A percentile compares a stretch with the other conserved stretches of the same genome.
These are phyloP conservation scores for Nycticorax nycticorax DNA, from an alignment of 2,113 vertebrate genomes.

Conservation along the genomic window DNA sequence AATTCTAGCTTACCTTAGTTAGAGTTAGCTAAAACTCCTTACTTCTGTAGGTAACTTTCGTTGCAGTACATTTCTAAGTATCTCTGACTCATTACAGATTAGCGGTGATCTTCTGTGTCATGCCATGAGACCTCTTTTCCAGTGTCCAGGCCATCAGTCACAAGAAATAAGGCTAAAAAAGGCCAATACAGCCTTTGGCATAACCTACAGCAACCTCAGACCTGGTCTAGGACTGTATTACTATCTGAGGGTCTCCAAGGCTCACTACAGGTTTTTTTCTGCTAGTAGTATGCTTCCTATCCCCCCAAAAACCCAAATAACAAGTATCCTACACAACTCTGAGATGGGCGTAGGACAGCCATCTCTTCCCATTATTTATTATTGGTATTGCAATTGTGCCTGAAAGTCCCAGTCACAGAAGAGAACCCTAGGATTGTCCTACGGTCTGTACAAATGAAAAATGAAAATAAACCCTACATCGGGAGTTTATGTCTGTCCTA, in stretches of 20 bases:
- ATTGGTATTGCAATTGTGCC: background rate
- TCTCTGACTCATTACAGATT: background rate
- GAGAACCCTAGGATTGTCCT: background rate
- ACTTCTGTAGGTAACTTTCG: background rate
- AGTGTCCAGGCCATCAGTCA: background rate
- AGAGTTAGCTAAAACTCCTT: background rate
- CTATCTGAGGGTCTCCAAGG: background rate
- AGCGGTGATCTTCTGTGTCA: background rate
- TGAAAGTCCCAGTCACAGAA: background rate
- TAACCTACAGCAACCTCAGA: background rate
- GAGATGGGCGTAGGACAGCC: background rate
- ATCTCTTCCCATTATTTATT: background rate
- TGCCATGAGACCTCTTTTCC: background rate
- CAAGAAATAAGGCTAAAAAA: background rate
- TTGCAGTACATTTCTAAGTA: background rate
- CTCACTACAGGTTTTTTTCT: background rate
- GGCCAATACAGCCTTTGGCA: background rate
- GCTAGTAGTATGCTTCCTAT: background rate
- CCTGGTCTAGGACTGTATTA: background rate
- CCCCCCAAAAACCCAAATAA: background rate
- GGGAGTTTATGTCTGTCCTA: background rate
- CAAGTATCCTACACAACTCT: background rate
- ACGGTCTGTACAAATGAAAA: background rate
- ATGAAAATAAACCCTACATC: background rate
- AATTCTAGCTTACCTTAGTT: background rate